Evolutionary conservation across 2,113 vertebrate species (phyloP).

Genomic region (Macrotis lagotis): DNA sequence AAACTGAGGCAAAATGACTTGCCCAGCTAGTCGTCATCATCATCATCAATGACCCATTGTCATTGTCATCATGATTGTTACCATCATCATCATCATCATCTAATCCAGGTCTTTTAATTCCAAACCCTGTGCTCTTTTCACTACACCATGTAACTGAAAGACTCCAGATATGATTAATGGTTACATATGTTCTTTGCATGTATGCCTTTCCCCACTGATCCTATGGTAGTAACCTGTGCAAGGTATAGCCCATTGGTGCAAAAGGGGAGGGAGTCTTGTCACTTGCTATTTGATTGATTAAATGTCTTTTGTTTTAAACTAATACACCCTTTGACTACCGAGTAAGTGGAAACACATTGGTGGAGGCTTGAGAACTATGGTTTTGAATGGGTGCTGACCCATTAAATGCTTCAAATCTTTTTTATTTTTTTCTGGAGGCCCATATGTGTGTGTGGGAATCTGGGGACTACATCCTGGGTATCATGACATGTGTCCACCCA

Average conservation of each 20-base stretch:
- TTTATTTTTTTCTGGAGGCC: not conserved
- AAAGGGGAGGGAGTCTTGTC: not conserved
- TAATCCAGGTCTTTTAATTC: not conserved
- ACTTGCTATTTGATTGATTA: not conserved
- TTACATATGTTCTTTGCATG: not conserved
- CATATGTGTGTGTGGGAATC: not conserved
- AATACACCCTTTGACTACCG: not conserved
- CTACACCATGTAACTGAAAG: not conserved
- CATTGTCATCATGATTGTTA: accelerated
- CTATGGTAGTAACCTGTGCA: not conserved
- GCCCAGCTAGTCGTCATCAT: not conserved
- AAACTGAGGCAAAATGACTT: not conserved
- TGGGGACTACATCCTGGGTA: not conserved
- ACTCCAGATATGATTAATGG: not conserved
- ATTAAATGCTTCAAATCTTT: not conserved
- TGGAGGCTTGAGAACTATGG: not conserved
- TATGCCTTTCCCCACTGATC: not conserved
- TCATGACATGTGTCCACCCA: not conserved
- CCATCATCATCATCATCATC: not conserved
- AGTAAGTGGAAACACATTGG: not conserved
- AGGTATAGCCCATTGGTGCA: not conserved
- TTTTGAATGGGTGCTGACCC: not conserved
- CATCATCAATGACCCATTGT: too few relatives aligned
- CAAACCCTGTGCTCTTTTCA: not conserved
- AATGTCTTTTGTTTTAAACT: not conserved